These are phyloP conservation scores for Brachylomia viminalis DNA, from an alignment of 2,888 invertebrate species.

Conservation along the genomic window DNA sequence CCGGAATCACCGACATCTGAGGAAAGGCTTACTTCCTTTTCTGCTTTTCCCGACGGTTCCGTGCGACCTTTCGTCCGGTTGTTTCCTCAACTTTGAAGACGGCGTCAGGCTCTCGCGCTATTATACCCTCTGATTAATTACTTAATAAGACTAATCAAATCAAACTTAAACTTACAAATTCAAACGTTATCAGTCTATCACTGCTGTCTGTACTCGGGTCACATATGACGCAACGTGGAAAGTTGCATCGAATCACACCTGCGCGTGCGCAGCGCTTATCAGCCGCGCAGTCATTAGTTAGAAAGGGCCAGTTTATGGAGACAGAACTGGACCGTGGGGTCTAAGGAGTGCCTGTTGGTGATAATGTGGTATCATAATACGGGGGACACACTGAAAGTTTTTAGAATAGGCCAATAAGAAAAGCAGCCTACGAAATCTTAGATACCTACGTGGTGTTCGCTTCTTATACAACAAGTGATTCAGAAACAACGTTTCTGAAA, in stretches of 20 bases:
- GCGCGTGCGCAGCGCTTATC: constrained; percentile 49
- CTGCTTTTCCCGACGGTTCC: too few species aligned
- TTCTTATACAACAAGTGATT: not conserved
- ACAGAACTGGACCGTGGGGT: constrained; percentile 30
- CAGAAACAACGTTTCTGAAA: not conserved
- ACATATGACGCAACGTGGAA: constrained; percentile 66
- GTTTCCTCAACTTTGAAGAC: too few species aligned
- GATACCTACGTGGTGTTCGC: not conserved
- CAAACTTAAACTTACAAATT: not conserved
- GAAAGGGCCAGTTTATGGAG: constrained; percentile 54
- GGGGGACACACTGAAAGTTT: too few species aligned
- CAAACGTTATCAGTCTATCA: not conserved
- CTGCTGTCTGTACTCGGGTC: constrained; percentile 51
- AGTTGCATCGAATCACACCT: constrained; percentile 65
- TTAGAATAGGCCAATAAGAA: too few species aligned
- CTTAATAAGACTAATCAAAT: too few species aligned
- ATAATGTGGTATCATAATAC: constrained; percentile 30
- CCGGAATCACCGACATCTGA: too few species aligned
- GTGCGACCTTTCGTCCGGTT: too few species aligned
- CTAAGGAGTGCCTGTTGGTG: constrained; percentile 25
- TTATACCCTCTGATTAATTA: too few species aligned
- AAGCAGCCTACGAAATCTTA: too few species aligned
- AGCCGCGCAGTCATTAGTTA: constrained; percentile 48
- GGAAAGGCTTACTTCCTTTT: too few species aligned
- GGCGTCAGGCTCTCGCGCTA: too few species aligned